A percentile compares a stretch with the other conserved stretches of the same genome.
Conservation (phyloP, 2,113 vertebrate genomes). For the Indicator indicator region DNA sequence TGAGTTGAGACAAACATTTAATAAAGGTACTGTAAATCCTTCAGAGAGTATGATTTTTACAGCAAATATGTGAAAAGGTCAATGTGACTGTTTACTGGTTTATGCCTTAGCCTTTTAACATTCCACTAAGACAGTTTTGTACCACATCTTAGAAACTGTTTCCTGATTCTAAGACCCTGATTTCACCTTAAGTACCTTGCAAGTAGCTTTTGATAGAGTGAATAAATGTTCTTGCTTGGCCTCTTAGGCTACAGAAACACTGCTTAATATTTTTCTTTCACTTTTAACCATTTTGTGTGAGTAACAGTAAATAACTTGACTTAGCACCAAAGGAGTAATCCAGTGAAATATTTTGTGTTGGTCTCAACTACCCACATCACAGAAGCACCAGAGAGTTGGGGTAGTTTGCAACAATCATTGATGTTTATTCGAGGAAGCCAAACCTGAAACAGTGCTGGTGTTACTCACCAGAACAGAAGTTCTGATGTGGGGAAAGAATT, state of each 20-base stretch:
- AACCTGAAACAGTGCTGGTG: neutral
- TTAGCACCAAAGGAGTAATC: neutral
- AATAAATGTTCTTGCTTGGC: neutral
- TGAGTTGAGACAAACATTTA: constrained; percentile 80
- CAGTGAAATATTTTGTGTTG: neutral
- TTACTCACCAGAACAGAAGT: neutral
- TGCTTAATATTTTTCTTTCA: neutral
- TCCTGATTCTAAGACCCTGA: neutral
- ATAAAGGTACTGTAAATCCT: constrained; percentile 74
- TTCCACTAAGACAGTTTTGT: neutral
- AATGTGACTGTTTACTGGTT: neutral
- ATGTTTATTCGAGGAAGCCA: constrained; percentile 10
- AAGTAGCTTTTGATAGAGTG: neutral
- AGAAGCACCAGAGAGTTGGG: neutral
- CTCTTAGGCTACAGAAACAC: neutral
- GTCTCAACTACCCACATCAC: neutral
- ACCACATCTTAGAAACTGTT: neutral
- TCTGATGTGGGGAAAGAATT: neutral
- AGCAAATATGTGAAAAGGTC: neutral
- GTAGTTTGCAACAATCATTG: neutral
- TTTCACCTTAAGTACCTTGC: neutral
- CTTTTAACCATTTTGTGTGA: neutral
- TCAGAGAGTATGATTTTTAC: neutral
- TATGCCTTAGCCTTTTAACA: neutral
- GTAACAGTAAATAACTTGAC: neutral